Conservation (phyloP, 2,113 vertebrate species). For the Esox niger region DNA sequence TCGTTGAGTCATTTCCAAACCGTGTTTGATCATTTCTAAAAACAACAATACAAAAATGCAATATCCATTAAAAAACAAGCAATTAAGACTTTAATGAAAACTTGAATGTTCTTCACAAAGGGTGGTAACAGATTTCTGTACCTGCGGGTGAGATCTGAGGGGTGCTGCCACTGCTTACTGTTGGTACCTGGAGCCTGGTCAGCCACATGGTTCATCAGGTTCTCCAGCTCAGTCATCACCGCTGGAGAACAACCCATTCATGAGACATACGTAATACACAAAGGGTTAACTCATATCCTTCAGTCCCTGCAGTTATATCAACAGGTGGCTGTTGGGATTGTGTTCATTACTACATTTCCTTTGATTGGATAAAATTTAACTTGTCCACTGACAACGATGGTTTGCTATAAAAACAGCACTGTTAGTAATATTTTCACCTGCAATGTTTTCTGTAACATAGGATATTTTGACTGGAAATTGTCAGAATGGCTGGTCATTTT, state of each 20-base stretch:
- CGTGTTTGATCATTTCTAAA: slow-evolving; percentile 53
- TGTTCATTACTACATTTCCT: no score
- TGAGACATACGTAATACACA: neutral
- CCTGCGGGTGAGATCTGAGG: slow-evolving; percentile 59
- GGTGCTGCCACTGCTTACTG: slow-evolving; percentile 55
- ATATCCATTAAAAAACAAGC: neutral
- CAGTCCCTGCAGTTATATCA: no score
- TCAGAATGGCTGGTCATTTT: no score
- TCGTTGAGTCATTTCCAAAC: slow-evolving; percentile 12
- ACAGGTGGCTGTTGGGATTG: no score
- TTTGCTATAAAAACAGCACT: no score
- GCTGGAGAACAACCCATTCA: slow-evolving; percentile 24
- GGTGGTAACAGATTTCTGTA: slow-evolving; percentile 17
- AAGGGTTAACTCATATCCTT: no score
- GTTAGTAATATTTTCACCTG: no score
- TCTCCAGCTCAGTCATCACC: slow-evolving; percentile 53
- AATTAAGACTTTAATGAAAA: neutral
- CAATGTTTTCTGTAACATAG: no score
- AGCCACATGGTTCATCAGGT: slow-evolving; percentile 57
- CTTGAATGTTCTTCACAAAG: neutral
- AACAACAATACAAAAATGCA: neutral
- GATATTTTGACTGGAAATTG: no score
- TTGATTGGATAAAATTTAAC: no score
- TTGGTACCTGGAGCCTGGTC: neutral
- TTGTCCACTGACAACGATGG: no score